These are phyloP conservation scores for Elanus axillaris DNA, from an alignment of 2,113 vertebrate genomes.

Conservation along the genomic window DNA sequence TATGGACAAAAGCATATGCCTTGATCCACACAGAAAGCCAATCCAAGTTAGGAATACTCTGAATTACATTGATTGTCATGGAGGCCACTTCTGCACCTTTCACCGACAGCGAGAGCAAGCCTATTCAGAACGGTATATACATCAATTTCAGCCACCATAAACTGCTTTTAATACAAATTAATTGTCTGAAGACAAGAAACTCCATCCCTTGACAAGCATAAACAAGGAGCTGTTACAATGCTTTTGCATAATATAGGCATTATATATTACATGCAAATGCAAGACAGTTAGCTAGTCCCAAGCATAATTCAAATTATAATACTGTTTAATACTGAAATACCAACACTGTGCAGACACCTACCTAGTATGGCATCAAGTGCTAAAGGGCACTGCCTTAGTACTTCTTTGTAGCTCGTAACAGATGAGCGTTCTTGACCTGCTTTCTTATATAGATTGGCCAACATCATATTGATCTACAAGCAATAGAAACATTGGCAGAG, in stretches of 20 bases:
- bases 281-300: background rate
- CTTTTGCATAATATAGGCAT: background rate
- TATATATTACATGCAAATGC: background rate
- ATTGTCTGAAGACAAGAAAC: background rate
- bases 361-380: conserved; percentile 96
- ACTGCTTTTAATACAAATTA: background rate
- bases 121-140: conserved; percentile 56
- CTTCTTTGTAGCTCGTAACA: conserved; percentile 97
- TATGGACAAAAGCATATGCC: conserved; percentile 94
- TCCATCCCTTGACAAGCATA: background rate
- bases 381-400: conserved; percentile 94
- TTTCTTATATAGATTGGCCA: conserved; percentile 96
- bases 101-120: conserved; percentile 93
- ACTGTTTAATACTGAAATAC: background rate
- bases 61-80: conserved; percentile 96
- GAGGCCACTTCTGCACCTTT: conserved; percentile 98
- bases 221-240: background rate
- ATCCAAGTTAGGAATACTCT: conserved; percentile 93
- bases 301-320: background rate
- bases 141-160: background rate
- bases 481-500: background rate
- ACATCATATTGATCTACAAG: conserved; percentile 96
- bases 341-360: conserved; percentile 15
- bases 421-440: conserved; percentile 96
- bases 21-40: conserved; percentile 99